These are phyloP conservation scores for Drosophila setifemur DNA, from an alignment of 1,140 invertebrate genomes.

Conservation along the genomic window DNA sequence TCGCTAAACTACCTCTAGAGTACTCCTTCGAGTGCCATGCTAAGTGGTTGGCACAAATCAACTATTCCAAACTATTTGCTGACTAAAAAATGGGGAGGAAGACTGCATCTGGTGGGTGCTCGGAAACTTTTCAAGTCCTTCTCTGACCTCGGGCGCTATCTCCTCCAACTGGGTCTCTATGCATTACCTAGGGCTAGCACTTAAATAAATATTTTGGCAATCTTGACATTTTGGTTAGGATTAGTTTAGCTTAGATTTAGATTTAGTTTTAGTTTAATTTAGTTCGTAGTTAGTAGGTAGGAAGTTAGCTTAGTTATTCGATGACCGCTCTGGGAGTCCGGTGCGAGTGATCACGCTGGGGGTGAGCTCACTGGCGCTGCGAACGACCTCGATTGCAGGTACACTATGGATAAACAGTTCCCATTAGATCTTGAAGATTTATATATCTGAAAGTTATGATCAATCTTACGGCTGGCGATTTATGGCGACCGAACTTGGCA, in stretches of 20 bases:
- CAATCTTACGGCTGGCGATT: constrained; percentile 81
- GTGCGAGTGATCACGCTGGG: constrained; percentile 81
- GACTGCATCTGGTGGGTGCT: background rate
- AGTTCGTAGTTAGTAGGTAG: background rate
- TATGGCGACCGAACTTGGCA: constrained; percentile 71
- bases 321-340: constrained; percentile 74
- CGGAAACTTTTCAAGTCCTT: constrained; percentile 1
- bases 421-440: background rate
- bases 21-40: constrained; percentile 12
- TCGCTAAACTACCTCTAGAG: constrained; percentile 51
- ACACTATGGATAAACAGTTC: constrained; percentile 44
- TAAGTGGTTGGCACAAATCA: constrained; percentile 54
- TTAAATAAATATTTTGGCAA: constrained; percentile 66
- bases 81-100: constrained; percentile 41
- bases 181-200: constrained; percentile 16
- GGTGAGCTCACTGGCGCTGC: constrained; percentile 64
- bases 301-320: constrained; percentile 72
- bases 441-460: background rate
- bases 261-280: constrained; percentile 25
- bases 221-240: constrained; percentile 47
- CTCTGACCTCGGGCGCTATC: background rate
- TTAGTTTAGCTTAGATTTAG: constrained; percentile 22
- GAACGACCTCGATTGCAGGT: constrained; percentile 67
- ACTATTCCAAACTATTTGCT: constrained; percentile 61
- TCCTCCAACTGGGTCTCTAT: constrained; percentile 42